Conservation (phyloP, 2,113 vertebrate species). For the Lepus europaeus region DNA sequence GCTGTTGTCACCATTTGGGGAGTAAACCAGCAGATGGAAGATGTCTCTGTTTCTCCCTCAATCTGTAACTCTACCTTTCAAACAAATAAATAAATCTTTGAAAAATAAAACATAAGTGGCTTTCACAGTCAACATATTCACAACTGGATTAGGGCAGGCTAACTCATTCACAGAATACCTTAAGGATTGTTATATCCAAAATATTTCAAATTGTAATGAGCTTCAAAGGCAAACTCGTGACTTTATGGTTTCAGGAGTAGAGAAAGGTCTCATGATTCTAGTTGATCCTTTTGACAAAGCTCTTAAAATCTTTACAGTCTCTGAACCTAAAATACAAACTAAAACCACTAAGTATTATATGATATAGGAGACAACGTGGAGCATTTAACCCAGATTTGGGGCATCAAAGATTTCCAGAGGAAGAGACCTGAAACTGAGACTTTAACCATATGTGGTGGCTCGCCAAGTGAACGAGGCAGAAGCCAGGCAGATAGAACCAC, state of each 20-base stretch:
- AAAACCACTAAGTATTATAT: not conserved
- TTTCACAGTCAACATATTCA: constrained; percentile 25
- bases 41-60: too few relatives aligned
- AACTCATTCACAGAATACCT: not conserved
- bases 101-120: not conserved
- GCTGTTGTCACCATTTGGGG: too few relatives aligned
- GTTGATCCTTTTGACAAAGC: not conserved
- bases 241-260: not conserved
- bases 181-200: not conserved
- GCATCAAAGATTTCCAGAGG: not conserved
- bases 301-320: not conserved
- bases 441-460: not conserved
- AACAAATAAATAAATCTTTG: too few relatives aligned
- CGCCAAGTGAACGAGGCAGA: not conserved
- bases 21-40: too few relatives aligned
- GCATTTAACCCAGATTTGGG: not conserved
- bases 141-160: not conserved
- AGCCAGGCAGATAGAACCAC: not conserved
- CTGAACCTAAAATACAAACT: constrained; percentile 19
- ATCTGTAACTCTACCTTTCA: too few relatives aligned
- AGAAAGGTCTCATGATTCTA: constrained; percentile 15
- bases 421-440: not conserved
- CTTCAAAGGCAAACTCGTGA: constrained; percentile 17
- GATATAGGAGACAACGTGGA: not conserved
- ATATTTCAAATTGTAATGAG: not conserved